Evolutionary conservation across 2,888 invertebrate genomes (phyloP).

Genomic region (Atrina japonica): DNA sequence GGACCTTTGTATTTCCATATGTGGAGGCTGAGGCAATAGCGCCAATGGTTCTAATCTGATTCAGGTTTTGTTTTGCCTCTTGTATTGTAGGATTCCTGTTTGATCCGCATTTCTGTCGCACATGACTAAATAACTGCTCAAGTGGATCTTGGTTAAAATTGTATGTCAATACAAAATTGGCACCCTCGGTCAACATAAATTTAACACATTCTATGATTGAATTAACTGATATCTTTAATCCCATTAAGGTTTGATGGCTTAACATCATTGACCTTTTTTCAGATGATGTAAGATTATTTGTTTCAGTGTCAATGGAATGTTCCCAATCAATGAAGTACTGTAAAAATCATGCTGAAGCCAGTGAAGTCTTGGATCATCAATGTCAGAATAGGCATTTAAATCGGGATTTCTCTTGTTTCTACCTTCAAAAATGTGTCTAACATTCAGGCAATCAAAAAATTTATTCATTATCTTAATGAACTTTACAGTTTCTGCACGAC

Average conservation of each 20-base stretch:
- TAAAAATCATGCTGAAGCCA: slow-evolving; percentile 20
- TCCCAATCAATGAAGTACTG: slow-evolving; percentile 21
- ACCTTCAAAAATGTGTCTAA: slow-evolving; percentile 15
- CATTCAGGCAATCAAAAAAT: slow-evolving; percentile 25
- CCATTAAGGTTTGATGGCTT: neutral
- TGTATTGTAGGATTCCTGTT: slow-evolving; percentile 40
- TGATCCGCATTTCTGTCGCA: slow-evolving; percentile 18
- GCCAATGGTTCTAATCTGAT: slow-evolving; percentile 25
- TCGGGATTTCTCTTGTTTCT: slow-evolving; percentile 22
- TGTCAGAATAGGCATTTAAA: slow-evolving; percentile 14
- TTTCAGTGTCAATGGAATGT: neutral
- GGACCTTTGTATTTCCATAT: slow-evolving; percentile 29
- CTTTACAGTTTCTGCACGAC: slow-evolving; percentile 4
- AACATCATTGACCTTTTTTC: neutral
- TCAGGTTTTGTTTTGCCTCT: slow-evolving; percentile 31
- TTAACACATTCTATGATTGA: slow-evolving; percentile 16
- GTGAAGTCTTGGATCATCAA: slow-evolving; percentile 6
- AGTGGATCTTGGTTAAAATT: slow-evolving; percentile 44
- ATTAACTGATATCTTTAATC: neutral
- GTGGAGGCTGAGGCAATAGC: slow-evolving; percentile 33
- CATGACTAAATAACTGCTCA: slow-evolving; percentile 45
- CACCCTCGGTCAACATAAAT: slow-evolving; percentile 28
- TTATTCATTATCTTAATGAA: slow-evolving; percentile 19
- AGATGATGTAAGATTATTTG: neutral
- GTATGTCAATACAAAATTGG: slow-evolving; percentile 40